Conservation (phyloP, 2,888 invertebrate genomes). For the Lasioglossum calceatum region DNA sequence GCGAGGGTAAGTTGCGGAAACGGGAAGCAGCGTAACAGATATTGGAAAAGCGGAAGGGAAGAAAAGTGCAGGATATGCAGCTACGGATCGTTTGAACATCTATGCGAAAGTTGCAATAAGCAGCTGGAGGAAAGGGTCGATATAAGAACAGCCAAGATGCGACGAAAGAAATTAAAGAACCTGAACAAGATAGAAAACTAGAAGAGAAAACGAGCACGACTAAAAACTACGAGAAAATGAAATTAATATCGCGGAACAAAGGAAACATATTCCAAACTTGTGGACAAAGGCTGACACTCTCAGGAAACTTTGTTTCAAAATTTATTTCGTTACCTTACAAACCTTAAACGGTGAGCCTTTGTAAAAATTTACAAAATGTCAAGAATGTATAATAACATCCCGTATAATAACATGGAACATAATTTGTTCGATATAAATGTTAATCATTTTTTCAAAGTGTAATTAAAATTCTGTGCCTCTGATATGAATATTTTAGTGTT, state of each 20-base stretch:
- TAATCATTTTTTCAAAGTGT: neutral
- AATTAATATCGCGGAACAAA: neutral
- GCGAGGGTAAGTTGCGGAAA: neutral
- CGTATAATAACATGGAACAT: neutral
- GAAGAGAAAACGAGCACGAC: neutral
- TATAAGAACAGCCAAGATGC: neutral
- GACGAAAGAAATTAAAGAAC: neutral
- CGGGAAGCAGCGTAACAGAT: constrained; percentile 4
- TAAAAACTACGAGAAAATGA: neutral
- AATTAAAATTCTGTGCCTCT: neutral
- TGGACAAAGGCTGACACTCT: neutral
- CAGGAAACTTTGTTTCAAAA: neutral
- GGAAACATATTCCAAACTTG: neutral
- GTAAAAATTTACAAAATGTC: neutral
- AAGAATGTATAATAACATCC: too few relatives aligned
- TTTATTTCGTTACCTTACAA: neutral
- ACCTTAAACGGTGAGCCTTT: neutral
- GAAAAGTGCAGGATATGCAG: neutral
- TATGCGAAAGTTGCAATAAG: neutral
- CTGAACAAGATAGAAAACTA: neutral
- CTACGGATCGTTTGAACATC: neutral
- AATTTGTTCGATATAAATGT: neutral
- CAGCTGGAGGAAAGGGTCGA: neutral
- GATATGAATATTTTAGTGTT: neutral
- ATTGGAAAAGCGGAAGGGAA: constrained; percentile 1